These are phyloP conservation scores for Pantala flavescens DNA, from an alignment of 1,140 invertebrate species.

Conservation along the genomic window DNA sequence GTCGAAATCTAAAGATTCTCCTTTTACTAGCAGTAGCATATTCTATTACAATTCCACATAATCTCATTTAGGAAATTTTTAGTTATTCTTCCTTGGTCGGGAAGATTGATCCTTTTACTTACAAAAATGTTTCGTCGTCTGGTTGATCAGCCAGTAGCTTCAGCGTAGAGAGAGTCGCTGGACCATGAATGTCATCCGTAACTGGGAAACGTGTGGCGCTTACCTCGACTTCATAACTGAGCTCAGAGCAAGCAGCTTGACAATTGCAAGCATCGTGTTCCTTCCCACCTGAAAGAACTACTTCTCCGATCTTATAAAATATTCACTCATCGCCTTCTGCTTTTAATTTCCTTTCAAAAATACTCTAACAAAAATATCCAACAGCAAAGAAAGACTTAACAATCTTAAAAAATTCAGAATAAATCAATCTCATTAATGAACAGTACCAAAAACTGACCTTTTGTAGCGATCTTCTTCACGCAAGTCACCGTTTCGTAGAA, in stretches of 20 bases:
- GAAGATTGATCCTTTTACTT: too few relatives aligned
- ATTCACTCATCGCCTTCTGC: too few relatives aligned
- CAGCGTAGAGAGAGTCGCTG: background rate
- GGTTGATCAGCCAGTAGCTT: background rate
- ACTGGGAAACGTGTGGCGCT: background rate
- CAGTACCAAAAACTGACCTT: background rate
- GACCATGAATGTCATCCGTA: background rate
- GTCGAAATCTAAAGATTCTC: too few relatives aligned
- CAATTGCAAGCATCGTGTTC: constrained; percentile 18
- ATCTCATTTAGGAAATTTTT: too few relatives aligned
- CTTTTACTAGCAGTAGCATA: too few relatives aligned
- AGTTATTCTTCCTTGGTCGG: too few relatives aligned
- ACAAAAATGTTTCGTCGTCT: background rate
- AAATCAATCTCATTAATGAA: too few relatives aligned
- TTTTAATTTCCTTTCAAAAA: too few relatives aligned
- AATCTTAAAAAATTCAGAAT: too few relatives aligned
- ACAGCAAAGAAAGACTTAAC: too few relatives aligned
- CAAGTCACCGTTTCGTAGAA: constrained; percentile 8
- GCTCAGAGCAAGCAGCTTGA: constrained; percentile 20
- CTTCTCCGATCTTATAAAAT: background rate
- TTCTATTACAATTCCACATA: too few relatives aligned
- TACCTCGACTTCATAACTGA: constrained; percentile 18
- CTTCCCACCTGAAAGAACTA: constrained; percentile 2
- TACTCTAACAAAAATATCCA: too few relatives aligned
- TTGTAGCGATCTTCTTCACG: background rate